Base-by-base conservation (phyloP, 1,140 invertebrate genomes). In the Thalassaphorura encarpata region DNA sequence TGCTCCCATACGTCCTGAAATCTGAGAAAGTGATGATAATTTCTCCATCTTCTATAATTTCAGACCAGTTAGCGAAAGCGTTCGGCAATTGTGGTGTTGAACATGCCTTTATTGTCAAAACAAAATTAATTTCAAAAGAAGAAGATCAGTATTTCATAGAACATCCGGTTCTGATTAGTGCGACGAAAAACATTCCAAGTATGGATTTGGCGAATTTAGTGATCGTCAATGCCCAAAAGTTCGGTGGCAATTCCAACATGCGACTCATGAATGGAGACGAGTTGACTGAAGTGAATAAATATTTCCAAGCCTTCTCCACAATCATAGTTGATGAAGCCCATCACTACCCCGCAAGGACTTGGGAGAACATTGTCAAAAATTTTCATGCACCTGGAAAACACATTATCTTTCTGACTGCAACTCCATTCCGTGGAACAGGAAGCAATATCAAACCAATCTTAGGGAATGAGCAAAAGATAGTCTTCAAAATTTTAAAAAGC, bases 221-320 rank as follows among this genome's bases (percentile, higher is more conserved):
- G 4, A 50, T 56, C 27, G 54, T 56, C 16, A 56, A 56, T 29
- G 54, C 54, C 15, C 54, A 56, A 41, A 56, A 50, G 28, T 56
- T 56, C 36, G 54, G 54, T 13, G 54, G 54, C 6, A 6, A 50
- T 4, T 24, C 31, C 4, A 29, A 41, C 3, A 3, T 3, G 2
- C 49, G 46, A 26, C 29, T 56, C 23, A 18, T 23, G 6, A 23
- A 56, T 43, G 11, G 16, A 40, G 47, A 50, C 19, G 36, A 50
- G 24, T 15, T 27, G 3, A 3, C n/a, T 2, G 23, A 41, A 16
- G 39, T 50, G 1, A 23, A n/a, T 18, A 18, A 40, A 3, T 29
- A 21, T 18, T 56, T 56, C 13, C 8, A 28, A 13, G 3, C 40
- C 16, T 56, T 56, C 50, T 29, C 49, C 21, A 39, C 39, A 5